A percentile compares a stretch with the other conserved stretches of the same genome.
Evolutionary conservation across 2,797 vertebrate species (phyloP).

Genomic region (Kryptolebias ocellatus): DNA sequence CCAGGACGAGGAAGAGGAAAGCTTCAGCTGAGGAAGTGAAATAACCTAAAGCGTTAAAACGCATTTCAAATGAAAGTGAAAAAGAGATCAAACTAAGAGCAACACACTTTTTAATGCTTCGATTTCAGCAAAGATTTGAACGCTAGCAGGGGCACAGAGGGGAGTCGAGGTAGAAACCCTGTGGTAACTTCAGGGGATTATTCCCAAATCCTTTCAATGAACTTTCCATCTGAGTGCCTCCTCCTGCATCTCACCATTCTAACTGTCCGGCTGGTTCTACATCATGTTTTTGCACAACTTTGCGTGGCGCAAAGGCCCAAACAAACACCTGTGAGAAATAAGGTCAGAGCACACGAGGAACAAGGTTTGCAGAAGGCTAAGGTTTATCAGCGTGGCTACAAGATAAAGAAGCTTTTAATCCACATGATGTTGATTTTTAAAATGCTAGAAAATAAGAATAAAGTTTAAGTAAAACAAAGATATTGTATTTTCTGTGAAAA

Average conservation of each 20-base stretch:
- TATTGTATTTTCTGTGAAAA: too few species aligned
- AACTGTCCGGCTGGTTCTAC: conserved; percentile 84
- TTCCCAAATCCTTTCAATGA: conserved; percentile 83
- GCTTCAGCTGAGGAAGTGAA: conserved; percentile 9
- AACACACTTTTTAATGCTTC: conserved; percentile 21
- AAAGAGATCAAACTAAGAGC: background rate
- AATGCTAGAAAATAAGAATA: too few species aligned
- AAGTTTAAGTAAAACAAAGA: too few species aligned
- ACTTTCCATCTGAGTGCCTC: conserved; percentile 82
- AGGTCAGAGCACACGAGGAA: conserved; percentile 24
- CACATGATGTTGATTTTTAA: too few species aligned
- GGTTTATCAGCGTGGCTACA: conserved; percentile 2
- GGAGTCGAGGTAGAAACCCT: conserved; percentile 70
- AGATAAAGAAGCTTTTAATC: background rate
- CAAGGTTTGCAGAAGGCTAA: background rate
- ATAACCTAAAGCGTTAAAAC: conserved; percentile 14
- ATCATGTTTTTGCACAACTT: conserved; percentile 79
- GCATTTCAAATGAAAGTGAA: conserved; percentile 5
- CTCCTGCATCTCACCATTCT: conserved; percentile 81
- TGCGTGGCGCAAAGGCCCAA: conserved; percentile 49
- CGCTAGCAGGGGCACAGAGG: conserved; percentile 43
- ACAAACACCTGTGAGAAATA: conserved; percentile 75
- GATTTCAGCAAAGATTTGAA: conserved; percentile 30
- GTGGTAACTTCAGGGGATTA: conserved; percentile 83
- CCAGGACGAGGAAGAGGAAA: background rate